These are phyloP conservation scores for Troilus luridus DNA, from an alignment of 2,888 invertebrate species.

Conservation along the genomic window DNA sequence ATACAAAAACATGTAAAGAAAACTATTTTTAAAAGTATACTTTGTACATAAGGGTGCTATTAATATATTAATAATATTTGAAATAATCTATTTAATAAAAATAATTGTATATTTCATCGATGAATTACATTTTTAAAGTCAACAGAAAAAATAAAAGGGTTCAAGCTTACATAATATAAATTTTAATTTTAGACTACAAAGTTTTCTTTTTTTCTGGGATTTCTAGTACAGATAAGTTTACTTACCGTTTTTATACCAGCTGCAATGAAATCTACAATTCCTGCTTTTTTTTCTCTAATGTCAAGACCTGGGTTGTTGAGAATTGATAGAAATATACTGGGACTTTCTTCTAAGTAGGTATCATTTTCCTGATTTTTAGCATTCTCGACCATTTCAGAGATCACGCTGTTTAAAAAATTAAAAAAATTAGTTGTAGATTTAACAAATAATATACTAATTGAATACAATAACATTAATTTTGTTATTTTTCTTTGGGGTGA, in stretches of 20 bases:
- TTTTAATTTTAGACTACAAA: no score
- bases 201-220: no score
- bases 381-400: constrained; percentile 83
- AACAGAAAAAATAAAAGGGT: background rate
- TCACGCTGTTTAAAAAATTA: constrained; percentile 73
- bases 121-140: background rate
- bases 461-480: background rate
- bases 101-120: background rate
- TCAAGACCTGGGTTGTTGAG: constrained; percentile 81
- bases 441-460: background rate
- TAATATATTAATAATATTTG: background rate
- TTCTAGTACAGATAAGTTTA: constrained; percentile 17
- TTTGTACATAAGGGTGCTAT: background rate
- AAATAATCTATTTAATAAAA: background rate
- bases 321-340: constrained; percentile 83
- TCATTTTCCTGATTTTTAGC: constrained; percentile 74
- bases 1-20: background rate
- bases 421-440: background rate
- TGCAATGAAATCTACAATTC: constrained; percentile 88
- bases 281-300: constrained; percentile 85
- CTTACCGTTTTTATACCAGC: constrained; percentile 89
- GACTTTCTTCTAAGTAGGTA: constrained; percentile 76
- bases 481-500: background rate
- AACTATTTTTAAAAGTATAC: background rate
- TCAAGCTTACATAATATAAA: no score